Percentiles rank a stretch among this genome's conserved stretches.
These are phyloP conservation scores for Drosophila mimica DNA, from an alignment of 2,888 invertebrate species.

Conservation along the genomic window DNA sequence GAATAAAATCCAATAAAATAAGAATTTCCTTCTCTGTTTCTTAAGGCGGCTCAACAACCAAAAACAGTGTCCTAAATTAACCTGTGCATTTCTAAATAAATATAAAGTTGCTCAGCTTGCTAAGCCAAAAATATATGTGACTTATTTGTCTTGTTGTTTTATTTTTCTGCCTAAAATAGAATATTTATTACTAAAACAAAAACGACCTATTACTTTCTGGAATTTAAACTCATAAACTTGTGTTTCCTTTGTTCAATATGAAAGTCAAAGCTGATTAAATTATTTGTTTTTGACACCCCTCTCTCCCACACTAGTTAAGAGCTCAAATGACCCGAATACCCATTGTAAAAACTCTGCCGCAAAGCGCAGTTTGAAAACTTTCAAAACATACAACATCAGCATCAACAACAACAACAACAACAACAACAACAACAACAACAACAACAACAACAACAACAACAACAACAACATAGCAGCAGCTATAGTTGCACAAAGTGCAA, in stretches of 20 bases:
- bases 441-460: background rate
- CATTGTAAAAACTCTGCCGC: constrained; percentile 24
- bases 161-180: background rate
- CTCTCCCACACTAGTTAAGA: background rate
- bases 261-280: constrained; percentile 56
- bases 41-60: background rate
- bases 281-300: constrained; percentile 22
- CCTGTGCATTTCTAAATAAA: background rate
- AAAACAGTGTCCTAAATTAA: background rate
- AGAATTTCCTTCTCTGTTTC: background rate
- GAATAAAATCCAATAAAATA: constrained; percentile 1
- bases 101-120: background rate
- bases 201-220: background rate
- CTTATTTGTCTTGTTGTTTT: background rate
- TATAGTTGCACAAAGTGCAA: constrained; percentile 27
- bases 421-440: background rate
- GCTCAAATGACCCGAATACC: constrained; percentile 8
- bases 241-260: constrained; percentile 15
- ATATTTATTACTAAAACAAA: background rate
- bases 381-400: constrained; percentile 32
- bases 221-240: constrained; percentile 1
- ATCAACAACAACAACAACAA: constrained; percentile 7
- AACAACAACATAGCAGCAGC: constrained; percentile 6
- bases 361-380: constrained; percentile 50
- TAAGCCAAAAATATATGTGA: background rate